Conservation (phyloP, 37 sponge, comb jelly and placozoan genomes). For the Beroe forskalii region DNA sequence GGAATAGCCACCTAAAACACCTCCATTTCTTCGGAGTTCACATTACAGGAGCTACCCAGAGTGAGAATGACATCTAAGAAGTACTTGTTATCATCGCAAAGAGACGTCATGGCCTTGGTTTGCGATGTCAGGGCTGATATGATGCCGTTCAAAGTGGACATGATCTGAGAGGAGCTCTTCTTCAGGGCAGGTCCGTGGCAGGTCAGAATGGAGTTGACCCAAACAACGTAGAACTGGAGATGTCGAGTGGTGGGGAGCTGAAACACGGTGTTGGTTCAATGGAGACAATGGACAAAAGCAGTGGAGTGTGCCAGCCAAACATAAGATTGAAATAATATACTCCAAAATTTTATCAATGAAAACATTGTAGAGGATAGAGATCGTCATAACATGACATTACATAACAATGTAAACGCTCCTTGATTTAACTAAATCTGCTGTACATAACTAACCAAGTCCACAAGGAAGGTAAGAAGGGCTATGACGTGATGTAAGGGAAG, state of each 20-base stretch:
- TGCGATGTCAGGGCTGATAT: slow-evolving; percentile 21
- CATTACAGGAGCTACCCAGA: no score
- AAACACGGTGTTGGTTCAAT: no score
- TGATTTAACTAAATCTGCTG: neutral
- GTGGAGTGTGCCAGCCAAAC: no score
- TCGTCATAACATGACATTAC: neutral
- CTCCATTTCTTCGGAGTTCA: no score
- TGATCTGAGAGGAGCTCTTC: neutral
- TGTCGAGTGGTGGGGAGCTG: no score
- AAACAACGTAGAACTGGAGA: slow-evolving; percentile 26
- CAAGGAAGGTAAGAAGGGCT: slow-evolving; percentile 24
- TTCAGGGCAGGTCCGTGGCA: slow-evolving; percentile 2
- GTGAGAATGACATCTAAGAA: slow-evolving; percentile 27
- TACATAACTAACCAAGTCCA: neutral
- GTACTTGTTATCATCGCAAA: neutral
- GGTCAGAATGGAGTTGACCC: neutral
- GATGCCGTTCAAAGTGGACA: slow-evolving; percentile 32
- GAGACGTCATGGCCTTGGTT: neutral
- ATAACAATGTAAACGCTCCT: neutral
- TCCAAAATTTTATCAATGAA: no score
- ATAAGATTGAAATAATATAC: no score
- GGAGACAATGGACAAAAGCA: no score
- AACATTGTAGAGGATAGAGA: no score
- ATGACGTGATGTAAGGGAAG: slow-evolving; percentile 9
- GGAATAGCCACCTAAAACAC: no score